Base-by-base conservation (phyloP, 2,113 vertebrate genomes). In the Dromas ardeola region DNA sequence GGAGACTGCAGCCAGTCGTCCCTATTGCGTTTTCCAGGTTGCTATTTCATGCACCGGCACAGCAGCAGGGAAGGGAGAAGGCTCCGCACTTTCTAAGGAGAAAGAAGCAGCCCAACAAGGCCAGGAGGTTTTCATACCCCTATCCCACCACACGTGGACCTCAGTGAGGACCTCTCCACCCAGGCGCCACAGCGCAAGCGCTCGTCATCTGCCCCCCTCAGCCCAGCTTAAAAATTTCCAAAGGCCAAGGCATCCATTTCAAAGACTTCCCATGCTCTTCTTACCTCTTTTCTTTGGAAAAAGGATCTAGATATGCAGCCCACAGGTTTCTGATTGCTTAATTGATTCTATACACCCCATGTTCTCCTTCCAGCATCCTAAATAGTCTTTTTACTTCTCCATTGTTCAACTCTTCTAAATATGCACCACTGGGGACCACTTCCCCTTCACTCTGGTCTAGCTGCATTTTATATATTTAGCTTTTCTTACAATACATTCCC, bases 1-100 rank as follows among this genome's bases (percentile, higher is more conserved):
- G 65, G 92, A 98, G 78, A 95, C 88, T 82, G 88, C 91, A 95
- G 72, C 88, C 96, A 91, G 85, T 90, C 77, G 12, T 93, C 88
- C 72, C 95, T 95, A 95, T 96, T 92, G 45, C 29, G 32, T 67
- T 53, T 96, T 94, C 71, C 92, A 97, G 81, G 92, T 70, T 86
- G 88, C 52, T 79, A 3, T 43, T 93, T 71, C 6, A 20, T 42
- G 27, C 56, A 73, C 76, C 4, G 0, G 79, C 84, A 86, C 0
- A 0, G 84, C 58, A 56, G 81, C 26, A 22, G 49, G 55, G 52
- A 79, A 40, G 23, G 30, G 32, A 83, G 56, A 86, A 81, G 58
- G 50, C 4, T 83, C 53, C 13, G 10, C 49, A 8, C 9, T 43
- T 53, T 56, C n/a, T 21, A 8, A 73, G 15, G 27, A 61, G 47